These are phyloP conservation scores for Hirtodrosophila histrioides DNA, from an alignment of 2,888 invertebrate genomes.

Conservation along the genomic window DNA sequence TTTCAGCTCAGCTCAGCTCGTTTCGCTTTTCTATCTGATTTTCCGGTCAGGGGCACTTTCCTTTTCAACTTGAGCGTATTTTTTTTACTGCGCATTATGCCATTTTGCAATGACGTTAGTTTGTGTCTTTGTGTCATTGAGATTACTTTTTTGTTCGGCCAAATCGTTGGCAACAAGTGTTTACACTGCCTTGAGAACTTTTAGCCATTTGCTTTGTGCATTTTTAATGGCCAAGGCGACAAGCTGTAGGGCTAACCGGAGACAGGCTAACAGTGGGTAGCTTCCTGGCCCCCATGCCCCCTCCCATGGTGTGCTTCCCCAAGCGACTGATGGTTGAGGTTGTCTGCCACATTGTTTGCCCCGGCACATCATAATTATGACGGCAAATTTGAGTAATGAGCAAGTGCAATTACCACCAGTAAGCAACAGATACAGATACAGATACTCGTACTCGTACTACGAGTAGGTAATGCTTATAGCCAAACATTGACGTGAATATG, in stretches of 20 bases:
- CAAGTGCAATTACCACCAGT: constrained; percentile 58
- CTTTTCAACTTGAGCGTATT: constrained; percentile 61
- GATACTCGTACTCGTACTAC: constrained; percentile 3
- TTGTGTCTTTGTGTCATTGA: constrained; percentile 50
- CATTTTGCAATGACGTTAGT: constrained; percentile 52
- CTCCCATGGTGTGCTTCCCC: constrained; percentile 22
- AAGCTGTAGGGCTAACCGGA: constrained; percentile 7
- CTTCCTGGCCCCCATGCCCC: constrained; percentile 51
- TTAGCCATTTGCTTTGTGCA: constrained; percentile 10
- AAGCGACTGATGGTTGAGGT: neutral
- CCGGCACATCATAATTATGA: constrained; percentile 65
- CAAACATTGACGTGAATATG: constrained; percentile 26
- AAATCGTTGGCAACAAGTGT: constrained; percentile 47
- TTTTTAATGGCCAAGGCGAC: constrained; percentile 33
- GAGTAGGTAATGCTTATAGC: constrained; percentile 24
- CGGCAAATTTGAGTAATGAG: constrained; percentile 73
- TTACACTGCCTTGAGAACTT: constrained; percentile 56
- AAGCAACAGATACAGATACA: constrained; percentile 33
- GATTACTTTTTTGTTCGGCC: constrained; percentile 20
- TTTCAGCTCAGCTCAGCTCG: constrained; percentile 4
- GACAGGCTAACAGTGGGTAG: constrained; percentile 9
- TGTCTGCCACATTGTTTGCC: constrained; percentile 13
- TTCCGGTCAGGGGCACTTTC: constrained; percentile 76
- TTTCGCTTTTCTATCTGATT: constrained; percentile 52
- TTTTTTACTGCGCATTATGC: constrained; percentile 60